Evolutionary conservation across 64 coral and sea anemone genomes (phyloP).

Genomic region (Acropora tenuis): DNA sequence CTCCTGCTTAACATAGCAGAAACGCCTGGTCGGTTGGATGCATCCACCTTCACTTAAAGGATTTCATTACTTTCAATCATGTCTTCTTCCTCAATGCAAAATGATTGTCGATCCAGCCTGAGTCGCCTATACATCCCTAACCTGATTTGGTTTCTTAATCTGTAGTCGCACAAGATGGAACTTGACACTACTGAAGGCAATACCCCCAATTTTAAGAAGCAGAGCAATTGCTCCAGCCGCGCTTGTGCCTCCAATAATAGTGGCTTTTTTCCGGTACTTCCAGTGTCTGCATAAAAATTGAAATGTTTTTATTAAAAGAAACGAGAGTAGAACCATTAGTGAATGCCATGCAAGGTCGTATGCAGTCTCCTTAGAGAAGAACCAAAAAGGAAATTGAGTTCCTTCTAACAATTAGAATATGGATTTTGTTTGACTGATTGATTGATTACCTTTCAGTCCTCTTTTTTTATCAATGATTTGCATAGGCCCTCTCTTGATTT

Average conservation of each 20-base stretch:
- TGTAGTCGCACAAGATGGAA: conserved; percentile 1
- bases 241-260: background rate
- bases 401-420: no score
- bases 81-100: conserved; percentile 3
- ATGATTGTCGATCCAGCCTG: background rate
- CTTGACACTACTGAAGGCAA: background rate
- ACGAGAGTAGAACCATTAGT: no score
- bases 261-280: background rate
- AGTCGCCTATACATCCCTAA: conserved; percentile 3
- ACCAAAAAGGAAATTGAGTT: no score
- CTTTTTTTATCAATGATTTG: background rate
- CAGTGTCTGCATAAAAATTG: background rate
- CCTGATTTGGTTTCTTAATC: conserved; percentile 1
- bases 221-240: conserved; percentile 7
- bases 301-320: no score
- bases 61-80: background rate
- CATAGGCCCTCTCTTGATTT: conserved; percentile 10
- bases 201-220: background rate
- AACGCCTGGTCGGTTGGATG: no score
- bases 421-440: no score
- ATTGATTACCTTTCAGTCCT: background rate
- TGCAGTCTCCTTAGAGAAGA: no score
- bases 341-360: no score
- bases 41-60: background rate
- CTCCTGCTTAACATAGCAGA: no score